Base-by-base conservation (phyloP, 2,888 invertebrate genomes). In the Tinea pellionella region DNA sequence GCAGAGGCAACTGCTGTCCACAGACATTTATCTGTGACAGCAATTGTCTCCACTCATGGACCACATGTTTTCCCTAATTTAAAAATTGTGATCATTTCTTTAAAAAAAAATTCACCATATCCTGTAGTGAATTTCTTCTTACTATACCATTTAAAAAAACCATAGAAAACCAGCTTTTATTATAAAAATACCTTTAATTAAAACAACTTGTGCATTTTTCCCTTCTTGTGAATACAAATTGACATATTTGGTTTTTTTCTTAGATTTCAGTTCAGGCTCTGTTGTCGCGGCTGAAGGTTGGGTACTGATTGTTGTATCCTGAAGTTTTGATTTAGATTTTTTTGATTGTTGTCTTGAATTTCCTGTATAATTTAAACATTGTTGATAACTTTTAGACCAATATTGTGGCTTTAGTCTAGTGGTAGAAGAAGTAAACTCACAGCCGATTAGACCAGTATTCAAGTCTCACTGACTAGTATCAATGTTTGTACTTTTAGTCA, bases 141-240 rank as follows among this genome's bases (percentile, higher is more conserved):
- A n/a, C n/a, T n/a, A n/a, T n/a, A n/a, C n/a, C n/a, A n/a, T n/a
- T n/a, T n/a, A n/a, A n/a, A n/a, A n/a, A n/a, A n/a, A n/a, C n/a
- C n/a, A n/a, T n/a, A n/a, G n/a, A n/a, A n/a, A n/a, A n/a, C n/a
- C 53, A 64, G 65, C 2, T 42, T 42, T 42, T 4, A 13, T 8
- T 4, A 24, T 42, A 42, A 24, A 24, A 13, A 32, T 62, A 83
- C 86, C 86, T 75, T 90, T 90, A 0, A 90, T 64, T 61, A 89
- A 64, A 9, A 90, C 78, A n/a, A 88, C 83, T 64, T 90, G 89
- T 6, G 87, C 89, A 65, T 86, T 76, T 59, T 88, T 87, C 7
- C 94, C 94, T 68, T 94, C 94, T 65, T 90, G 89, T 0, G 92
- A 90, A 74, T 92, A 94, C 58, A 96, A 76, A 69, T 92, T 93